Evolutionary conservation across 1,140 invertebrate genomes (phyloP), one percentile per base, ranked within the genome.

Genomic region (Drosophila ohnishii): DNA sequence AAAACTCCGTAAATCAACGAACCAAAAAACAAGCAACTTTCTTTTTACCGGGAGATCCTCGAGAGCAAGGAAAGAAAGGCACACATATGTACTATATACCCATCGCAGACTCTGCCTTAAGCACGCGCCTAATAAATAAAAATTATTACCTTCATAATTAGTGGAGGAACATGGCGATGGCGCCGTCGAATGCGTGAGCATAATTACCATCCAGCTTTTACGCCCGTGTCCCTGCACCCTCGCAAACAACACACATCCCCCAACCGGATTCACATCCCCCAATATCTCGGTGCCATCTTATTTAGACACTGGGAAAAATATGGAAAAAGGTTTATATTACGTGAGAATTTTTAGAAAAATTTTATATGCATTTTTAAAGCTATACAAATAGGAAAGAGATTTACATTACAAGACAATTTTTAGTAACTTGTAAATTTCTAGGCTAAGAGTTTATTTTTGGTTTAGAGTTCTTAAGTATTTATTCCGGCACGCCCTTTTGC

Each of bases 91-190:
- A 28, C 25, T 28, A 5, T 75, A 75, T 22, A 44, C 61, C 62
- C 76, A 62, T 53, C 61, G 64, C 58, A 83, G 64, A 69, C 73
- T 70, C 66, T 77, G 83, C 84, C 84, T 84, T 66, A 80, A 88
- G 84, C 83, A 88, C 84, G 85, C 84, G 84, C 77, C 84, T 88
- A 88, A 88, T 88, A 88, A 88, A 88, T 88, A 88, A 88, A 88
- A 88, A 88, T 88, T 88, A 88, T 88, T 88, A 88, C 84, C 84
- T 88, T 84, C 84, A 88, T 88, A 88, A 88, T 88, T 88, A 88
- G 87, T 86, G 78, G 61, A 71, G 73, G 77, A 88, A 88, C 84
- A 88, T 87, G 83, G 79, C 83, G 57, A 83, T 75, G 84, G 61
- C 79, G 71, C 48, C 67, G 71, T 77, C 79, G 75, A 72, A 83